A percentile compares a stretch with the other conserved stretches of the same genome.
Conservation (phyloP, 2,888 invertebrate genomes). For the Patella caerulea region DNA sequence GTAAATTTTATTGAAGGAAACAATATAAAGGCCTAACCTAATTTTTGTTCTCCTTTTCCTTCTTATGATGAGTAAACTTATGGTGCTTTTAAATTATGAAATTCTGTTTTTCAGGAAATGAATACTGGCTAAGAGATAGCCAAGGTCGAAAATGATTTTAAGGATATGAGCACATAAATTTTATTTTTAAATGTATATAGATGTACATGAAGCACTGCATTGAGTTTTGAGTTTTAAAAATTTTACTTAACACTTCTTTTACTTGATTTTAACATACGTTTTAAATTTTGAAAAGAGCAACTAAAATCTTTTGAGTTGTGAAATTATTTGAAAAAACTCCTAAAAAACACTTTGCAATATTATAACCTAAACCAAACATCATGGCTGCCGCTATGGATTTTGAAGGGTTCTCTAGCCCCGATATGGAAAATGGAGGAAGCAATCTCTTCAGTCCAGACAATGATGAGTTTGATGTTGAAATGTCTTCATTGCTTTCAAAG, state of each 20-base stretch:
- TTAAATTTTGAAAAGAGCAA: too few species aligned
- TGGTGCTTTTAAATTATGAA: background rate
- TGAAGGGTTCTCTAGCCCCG: constrained; percentile 39
- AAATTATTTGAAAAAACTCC: too few species aligned
- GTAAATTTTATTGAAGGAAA: too few species aligned
- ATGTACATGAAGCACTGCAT: too few species aligned
- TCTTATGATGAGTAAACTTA: background rate
- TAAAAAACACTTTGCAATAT: constrained; percentile 13
- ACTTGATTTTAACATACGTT: too few species aligned
- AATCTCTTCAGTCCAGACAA: constrained; percentile 59
- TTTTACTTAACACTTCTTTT: too few species aligned
- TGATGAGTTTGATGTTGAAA: constrained; percentile 49
- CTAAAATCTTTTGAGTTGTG: too few species aligned
- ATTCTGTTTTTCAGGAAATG: constrained; percentile 4
- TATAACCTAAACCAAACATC: constrained; percentile 12
- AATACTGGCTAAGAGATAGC: background rate
- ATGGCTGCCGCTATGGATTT: constrained; percentile 51
- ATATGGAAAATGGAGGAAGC: constrained; percentile 50
- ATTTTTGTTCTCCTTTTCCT: background rate
- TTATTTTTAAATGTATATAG: too few species aligned
- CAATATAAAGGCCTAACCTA: too few species aligned
- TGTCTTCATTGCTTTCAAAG: constrained; percentile 52
- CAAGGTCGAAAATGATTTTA: constrained; percentile 14
- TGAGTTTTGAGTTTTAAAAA: too few species aligned
- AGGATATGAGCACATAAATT: constrained; percentile 15